Conservation (phyloP, 2,113 vertebrate species). For the Myodes glareolus region DNA sequence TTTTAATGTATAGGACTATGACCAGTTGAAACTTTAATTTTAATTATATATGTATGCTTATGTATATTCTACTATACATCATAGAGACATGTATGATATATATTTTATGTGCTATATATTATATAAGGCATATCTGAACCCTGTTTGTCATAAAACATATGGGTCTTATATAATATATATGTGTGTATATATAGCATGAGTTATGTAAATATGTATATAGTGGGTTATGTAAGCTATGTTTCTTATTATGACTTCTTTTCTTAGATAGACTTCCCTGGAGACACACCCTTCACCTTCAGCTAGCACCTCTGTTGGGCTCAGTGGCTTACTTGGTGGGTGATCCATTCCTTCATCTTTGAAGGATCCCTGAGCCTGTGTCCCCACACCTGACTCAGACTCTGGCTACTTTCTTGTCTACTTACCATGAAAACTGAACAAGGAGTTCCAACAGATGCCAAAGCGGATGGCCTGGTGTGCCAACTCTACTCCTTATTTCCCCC, state of each 20-base stretch:
- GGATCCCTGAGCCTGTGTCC: conserved; percentile 7
- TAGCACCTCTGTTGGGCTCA: conserved; percentile 38
- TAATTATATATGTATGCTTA: conserved; percentile 41
- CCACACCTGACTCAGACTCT: conserved; percentile 11
- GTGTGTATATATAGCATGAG: neutral
- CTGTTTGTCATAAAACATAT: conserved; percentile 49
- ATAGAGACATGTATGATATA: conserved; percentile 42
- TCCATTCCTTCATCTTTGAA: conserved; percentile 43
- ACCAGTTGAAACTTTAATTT: conserved; percentile 45
- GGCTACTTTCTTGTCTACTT: conserved; percentile 12
- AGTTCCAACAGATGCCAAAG: conserved; percentile 19
- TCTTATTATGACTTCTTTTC: conserved; percentile 72
- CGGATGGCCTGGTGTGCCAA: neutral
- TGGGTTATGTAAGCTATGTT: conserved; percentile 64
- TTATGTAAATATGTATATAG: conserved; percentile 53
- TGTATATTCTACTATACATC: conserved; percentile 33
- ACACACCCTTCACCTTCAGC: conserved; percentile 52
- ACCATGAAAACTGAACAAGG: conserved; percentile 32
- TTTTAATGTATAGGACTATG: neutral
- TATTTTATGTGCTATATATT: conserved; percentile 57
- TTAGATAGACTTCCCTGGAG: conserved; percentile 67
- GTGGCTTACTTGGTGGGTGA: conserved; percentile 43
- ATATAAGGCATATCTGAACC: conserved; percentile 49
- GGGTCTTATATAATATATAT: conserved; percentile 60
- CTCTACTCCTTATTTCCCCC: neutral